Evolutionary conservation across 2,888 invertebrate genomes (phyloP), one percentile per base, ranked within the genome.

Genomic region (Sipunculus nudus): DNA sequence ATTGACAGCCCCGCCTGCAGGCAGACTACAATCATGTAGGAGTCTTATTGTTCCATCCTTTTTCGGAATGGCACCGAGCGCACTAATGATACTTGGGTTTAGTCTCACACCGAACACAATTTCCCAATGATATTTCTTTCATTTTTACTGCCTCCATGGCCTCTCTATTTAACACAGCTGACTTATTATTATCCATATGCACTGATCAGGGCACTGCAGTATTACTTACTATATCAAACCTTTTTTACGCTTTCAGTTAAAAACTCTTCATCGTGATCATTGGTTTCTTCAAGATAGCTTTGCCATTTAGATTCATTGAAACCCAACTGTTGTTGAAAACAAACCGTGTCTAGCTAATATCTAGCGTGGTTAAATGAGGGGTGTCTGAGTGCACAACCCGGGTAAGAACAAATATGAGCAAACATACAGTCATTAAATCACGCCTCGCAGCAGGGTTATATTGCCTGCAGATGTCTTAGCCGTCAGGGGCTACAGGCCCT

Each of bases 11-110:
- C 6, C 5, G 23, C 50, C 50, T 6, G 6, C 6, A 8, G 50
- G 50, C 38, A 6, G 10, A 21, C 8, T 16, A 23, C 35, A 35
- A 38, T 35, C 50, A 19, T 35, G 38, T n/a, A 50, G 8, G 6
- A 50, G 35, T 6, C 31, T 10, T 13, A 50, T 35, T 35, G 6
- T 38, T 8, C 38, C 50, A 23, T 32, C n/a, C 25, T 35, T 8
- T 21, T 50, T 50, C 19, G 31, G 38, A n/a, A 50, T 35, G 13
- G 50, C 50, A 8, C 35, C 31, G 13, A 50, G 35, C 6, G 35
- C 19, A 38, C 19, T 16, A n/a, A 50, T 38, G 8, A 50, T 50
- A 5, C 6, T 31, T 6, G 50, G 50, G 16, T 50, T 50, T 19
- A 19, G 8, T 10, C 10, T 19, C 10, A 28, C 19, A 10, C 8